Percentiles rank a stretch among this genome's conserved stretches.
Conservation (phyloP, 2,113 vertebrate genomes). For the Saguinus midas region DNA sequence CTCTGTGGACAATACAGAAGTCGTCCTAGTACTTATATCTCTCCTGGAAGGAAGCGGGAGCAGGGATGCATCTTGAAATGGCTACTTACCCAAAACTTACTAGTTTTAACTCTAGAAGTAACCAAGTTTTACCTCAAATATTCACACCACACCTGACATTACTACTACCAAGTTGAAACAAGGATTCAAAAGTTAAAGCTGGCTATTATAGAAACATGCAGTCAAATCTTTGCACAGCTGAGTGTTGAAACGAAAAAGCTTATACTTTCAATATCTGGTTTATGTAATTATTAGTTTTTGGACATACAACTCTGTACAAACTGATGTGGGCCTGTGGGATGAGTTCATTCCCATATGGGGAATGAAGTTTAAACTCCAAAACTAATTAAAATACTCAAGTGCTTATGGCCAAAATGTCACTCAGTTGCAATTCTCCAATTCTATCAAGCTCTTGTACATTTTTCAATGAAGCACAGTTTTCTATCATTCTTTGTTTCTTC, state of each 20-base stretch:
- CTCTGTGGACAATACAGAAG: neutral
- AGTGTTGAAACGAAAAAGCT: neutral
- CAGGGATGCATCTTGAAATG: neutral
- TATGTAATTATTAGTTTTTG: neutral
- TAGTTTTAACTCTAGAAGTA: neutral
- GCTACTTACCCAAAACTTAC: neutral
- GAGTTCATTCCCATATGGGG: neutral
- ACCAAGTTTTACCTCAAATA: neutral
- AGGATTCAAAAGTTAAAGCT: neutral
- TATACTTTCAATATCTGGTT: neutral
- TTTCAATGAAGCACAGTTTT: neutral
- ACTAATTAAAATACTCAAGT: neutral
- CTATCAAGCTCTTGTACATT: neutral
- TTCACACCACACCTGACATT: neutral
- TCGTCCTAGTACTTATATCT: neutral
- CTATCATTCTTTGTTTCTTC: neutral
- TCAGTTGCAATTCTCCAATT: neutral
- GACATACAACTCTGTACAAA: neutral
- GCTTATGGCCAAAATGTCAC: neutral
- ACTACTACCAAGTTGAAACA: neutral
- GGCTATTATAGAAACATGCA: neutral
- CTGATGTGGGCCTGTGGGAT: neutral
- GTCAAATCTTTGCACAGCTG: neutral
- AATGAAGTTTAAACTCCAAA: constrained; percentile 39
- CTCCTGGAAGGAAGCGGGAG: neutral